These are phyloP conservation scores for Temnothorax nylanderi DNA, from an alignment of 1,140 invertebrate genomes.

Conservation along the genomic window DNA sequence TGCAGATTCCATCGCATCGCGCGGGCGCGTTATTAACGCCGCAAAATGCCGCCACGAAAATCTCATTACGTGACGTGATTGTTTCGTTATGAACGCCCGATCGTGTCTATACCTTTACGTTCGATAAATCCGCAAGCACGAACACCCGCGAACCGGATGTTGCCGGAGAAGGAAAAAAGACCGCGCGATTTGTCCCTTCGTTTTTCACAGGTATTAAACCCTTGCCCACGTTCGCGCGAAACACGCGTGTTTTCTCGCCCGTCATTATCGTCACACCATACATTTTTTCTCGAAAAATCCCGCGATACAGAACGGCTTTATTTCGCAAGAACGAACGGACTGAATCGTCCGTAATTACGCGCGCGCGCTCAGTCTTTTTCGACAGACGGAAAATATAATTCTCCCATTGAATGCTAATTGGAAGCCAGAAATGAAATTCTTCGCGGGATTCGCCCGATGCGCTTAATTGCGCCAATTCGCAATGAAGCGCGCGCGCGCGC, in stretches of 20 bases:
- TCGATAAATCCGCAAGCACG: neutral
- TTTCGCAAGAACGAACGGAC: neutral
- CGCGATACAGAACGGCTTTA: neutral
- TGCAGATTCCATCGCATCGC: neutral
- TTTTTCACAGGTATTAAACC: constrained; percentile 3
- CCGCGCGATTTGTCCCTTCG: neutral
- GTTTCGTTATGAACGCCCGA: neutral
- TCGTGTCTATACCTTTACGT: neutral
- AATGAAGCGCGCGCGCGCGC: neutral
- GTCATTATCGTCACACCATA: neutral
- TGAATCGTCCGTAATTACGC: constrained; percentile 52
- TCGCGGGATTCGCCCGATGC: constrained; percentile 46
- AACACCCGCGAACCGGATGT: neutral
- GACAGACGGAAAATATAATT: constrained; percentile 43
- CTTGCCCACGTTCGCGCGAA: neutral
- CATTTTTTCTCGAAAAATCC: neutral
- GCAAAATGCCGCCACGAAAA: constrained; percentile 3
- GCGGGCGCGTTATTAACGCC: constrained; percentile 13
- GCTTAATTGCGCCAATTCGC: constrained; percentile 59
- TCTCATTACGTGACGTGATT: constrained; percentile 29
- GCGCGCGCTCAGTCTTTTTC: constrained; percentile 27
- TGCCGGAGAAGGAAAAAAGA: neutral
- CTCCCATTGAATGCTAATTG: constrained; percentile 49
- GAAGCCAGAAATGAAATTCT: constrained; percentile 54
- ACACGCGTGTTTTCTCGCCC: neutral